These are phyloP conservation scores for Gibbula magus DNA, from an alignment of 2,888 invertebrate species.

Conservation along the genomic window DNA sequence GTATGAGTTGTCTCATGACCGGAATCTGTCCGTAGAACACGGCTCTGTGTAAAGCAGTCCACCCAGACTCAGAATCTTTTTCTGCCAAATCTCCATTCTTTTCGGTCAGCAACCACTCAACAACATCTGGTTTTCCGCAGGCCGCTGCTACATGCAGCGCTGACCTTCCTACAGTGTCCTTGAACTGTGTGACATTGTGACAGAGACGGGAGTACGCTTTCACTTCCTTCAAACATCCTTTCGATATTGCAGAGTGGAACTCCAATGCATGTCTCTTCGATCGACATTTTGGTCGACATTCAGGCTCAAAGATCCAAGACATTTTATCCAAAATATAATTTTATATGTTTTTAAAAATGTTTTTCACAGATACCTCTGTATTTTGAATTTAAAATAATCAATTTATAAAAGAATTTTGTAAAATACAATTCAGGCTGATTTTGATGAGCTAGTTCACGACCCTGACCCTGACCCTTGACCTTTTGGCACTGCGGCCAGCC, in stretches of 20 bases:
- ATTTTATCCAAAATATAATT: slow-evolving; percentile 37
- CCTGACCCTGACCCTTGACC: not conserved
- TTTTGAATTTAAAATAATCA: not conserved
- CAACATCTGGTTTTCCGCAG: slow-evolving; percentile 82
- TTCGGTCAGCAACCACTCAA: slow-evolving; percentile 85
- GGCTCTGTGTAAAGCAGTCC: slow-evolving; percentile 87
- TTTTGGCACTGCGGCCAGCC: slow-evolving; percentile 28
- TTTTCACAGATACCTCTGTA: no score
- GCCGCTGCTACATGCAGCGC: slow-evolving; percentile 87
- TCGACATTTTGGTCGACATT: slow-evolving; percentile 70
- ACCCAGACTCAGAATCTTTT: slow-evolving; percentile 84
- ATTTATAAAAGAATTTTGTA: slow-evolving; percentile 22
- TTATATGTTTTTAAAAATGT: no score
- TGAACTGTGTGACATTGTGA: slow-evolving; percentile 60
- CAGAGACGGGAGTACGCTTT: slow-evolving; percentile 69
- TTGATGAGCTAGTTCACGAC: not conserved
- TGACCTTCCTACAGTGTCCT: slow-evolving; percentile 80
- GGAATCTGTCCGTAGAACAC: slow-evolving; percentile 89
- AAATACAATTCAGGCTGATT: not conserved
- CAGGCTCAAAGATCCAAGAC: slow-evolving; percentile 52
- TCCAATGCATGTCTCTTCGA: slow-evolving; percentile 73
- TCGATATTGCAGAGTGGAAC: slow-evolving; percentile 70
- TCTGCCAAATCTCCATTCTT: slow-evolving; percentile 80
- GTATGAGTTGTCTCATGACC: slow-evolving; percentile 83
- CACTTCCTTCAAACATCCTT: slow-evolving; percentile 64